phyloP scores from a whole-genome alignment of 2,888 invertebrate species.

The Eupeodes luniger region DNA sequence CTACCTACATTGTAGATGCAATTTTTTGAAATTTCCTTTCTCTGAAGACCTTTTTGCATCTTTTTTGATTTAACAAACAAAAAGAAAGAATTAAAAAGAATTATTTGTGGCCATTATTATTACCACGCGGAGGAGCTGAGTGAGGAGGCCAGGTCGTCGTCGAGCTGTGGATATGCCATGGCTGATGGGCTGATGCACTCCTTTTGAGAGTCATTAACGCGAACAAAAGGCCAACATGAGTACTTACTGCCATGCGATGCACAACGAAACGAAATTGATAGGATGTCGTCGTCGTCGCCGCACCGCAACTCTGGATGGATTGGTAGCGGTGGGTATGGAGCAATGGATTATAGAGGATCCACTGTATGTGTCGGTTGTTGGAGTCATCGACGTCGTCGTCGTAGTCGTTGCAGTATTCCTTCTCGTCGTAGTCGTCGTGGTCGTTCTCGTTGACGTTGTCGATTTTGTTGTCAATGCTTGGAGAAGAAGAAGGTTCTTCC shows the following conservation, averaged over 20 bases:
- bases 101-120: conserved; percentile 60
- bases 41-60: conserved; percentile 5
- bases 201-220: conserved; percentile 73
- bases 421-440: not conserved
- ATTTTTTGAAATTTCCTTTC: conserved; percentile 53
- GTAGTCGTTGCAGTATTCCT: too few relatives aligned
- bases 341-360: conserved; percentile 18
- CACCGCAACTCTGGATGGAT: conserved; percentile 14
- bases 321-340: not conserved
- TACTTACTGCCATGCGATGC: conserved; percentile 58
- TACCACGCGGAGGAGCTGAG: conserved; percentile 12
- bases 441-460: not conserved
- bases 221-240: conserved; percentile 69
- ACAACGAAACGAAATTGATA: conserved; percentile 62
- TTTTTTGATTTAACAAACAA: not conserved
- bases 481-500: conserved; percentile 33
- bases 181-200: conserved; percentile 48
- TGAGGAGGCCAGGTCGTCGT: conserved; percentile 17
- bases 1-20: conserved; percentile 40
- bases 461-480: conserved; percentile 3
- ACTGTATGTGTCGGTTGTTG: not conserved
- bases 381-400: too few relatives aligned
- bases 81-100: conserved; percentile 27
- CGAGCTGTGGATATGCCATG: not conserved
- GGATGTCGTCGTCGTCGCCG: conserved; percentile 32